Evolutionary conservation across 1,140 invertebrate genomes (phyloP).

Genomic region (Saxidomus purpurata): DNA sequence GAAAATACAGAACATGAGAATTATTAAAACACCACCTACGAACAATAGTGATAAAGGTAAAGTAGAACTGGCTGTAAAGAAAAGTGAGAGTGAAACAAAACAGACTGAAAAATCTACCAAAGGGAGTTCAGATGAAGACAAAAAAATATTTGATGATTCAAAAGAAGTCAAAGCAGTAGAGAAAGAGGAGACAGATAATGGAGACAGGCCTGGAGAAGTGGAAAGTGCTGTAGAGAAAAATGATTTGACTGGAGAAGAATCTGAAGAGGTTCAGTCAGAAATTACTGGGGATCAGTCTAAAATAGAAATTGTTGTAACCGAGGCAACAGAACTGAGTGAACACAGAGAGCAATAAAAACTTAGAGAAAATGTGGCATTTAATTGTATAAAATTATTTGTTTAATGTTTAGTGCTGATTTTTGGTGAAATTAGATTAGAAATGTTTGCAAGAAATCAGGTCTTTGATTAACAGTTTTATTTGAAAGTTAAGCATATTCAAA

Average conservation of each 20-base stretch:
- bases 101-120: not conserved
- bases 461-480: no score
- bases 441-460: not conserved
- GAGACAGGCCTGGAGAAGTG: not conserved
- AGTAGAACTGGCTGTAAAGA: constrained; percentile 41
- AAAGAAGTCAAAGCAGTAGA: not conserved
- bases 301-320: constrained; percentile 35
- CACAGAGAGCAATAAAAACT: not conserved
- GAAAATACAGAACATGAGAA: constrained; percentile 54
- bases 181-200: not conserved
- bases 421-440: not conserved
- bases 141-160: not conserved
- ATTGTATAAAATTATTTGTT: not conserved
- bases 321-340: not conserved
- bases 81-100: not conserved
- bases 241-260: not conserved
- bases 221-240: not conserved
- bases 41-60: constrained; percentile 18
- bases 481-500: no score
- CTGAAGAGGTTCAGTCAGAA: not conserved
- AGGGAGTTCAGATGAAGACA: not conserved
- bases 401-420: no score
- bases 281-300: not conserved
- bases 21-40: constrained; percentile 52
- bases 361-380: not conserved